Conservation (phyloP, 2,797 vertebrate species). For the Hyperoplus immaculatus region DNA sequence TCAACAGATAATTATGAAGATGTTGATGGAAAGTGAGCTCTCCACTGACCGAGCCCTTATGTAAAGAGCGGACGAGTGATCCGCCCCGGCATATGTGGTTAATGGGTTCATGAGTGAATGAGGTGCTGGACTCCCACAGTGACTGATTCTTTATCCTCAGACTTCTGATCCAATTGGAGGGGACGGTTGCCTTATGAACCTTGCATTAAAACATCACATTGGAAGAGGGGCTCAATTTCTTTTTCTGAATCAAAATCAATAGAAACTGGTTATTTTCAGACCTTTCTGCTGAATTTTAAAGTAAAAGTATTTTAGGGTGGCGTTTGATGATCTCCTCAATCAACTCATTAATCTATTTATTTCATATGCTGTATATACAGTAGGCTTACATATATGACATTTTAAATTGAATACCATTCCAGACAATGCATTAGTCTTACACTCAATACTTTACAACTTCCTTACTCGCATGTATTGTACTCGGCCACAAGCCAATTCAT, state of each 20-base stretch:
- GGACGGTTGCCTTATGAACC: slow-evolving; percentile 2
- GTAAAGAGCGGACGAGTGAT: slow-evolving; percentile 52
- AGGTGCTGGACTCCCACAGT: slow-evolving; percentile 20
- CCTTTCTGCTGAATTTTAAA: background rate
- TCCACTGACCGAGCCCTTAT: slow-evolving; percentile 37
- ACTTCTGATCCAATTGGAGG: background rate
- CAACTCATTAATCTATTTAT: background rate
- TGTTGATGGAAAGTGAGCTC: slow-evolving; percentile 62
- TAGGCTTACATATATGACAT: no score
- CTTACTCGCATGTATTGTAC: background rate
- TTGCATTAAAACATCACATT: background rate
- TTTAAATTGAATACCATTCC: no score
- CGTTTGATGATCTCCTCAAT: background rate
- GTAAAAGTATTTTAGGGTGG: background rate
- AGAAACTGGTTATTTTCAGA: background rate
- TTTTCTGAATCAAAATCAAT: background rate
- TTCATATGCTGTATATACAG: no score
- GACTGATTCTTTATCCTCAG: slow-evolving; percentile 11
- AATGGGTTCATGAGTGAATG: slow-evolving; percentile 34
- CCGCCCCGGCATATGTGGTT: slow-evolving; percentile 46
- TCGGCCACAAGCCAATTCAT: background rate
- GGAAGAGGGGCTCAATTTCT: no score
- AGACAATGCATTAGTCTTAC: background rate
- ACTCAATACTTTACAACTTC: background rate
- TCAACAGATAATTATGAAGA: slow-evolving; percentile 66